Evolutionary conservation across 2,888 invertebrate genomes (phyloP).

Genomic region (Lithophane semibrunnea): DNA sequence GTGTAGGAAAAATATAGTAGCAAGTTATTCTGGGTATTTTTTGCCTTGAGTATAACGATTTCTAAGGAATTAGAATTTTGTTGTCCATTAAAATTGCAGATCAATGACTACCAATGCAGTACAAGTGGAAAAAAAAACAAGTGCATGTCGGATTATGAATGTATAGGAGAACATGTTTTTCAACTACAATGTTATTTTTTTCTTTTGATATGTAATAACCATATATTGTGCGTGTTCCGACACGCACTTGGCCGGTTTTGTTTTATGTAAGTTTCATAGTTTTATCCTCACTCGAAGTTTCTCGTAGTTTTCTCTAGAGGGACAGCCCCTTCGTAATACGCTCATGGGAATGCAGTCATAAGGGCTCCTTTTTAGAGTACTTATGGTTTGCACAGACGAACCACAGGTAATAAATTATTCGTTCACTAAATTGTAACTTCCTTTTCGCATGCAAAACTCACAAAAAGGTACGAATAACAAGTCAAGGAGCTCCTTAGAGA

Average conservation of each 20-base stretch:
- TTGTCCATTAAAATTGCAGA: neutral
- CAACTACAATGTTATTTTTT: too few species aligned
- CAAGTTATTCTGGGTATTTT: neutral
- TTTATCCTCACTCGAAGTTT: too few species aligned
- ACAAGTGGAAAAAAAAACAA: neutral
- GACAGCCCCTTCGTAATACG: neutral
- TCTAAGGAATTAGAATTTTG: neutral
- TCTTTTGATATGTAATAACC: too few species aligned
- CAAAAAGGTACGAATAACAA: slow-evolving; percentile 14
- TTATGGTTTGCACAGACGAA: neutral
- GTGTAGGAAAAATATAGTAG: neutral
- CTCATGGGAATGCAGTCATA: neutral
- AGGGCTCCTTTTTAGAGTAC: neutral
- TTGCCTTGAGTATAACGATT: neutral
- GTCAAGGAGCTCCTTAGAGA: neutral
- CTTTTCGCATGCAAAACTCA: neutral
- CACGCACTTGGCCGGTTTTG: too few species aligned
- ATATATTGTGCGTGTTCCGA: too few species aligned
- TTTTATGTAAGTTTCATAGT: too few species aligned
- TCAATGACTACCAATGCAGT: neutral
- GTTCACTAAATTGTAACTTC: neutral
- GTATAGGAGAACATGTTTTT: too few species aligned
- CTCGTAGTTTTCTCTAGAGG: neutral
- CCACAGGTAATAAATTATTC: slow-evolving; percentile 36
- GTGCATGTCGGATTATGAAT: too few species aligned